These are phyloP conservation scores for Drosophila athabasca DNA, from an alignment of 1,140 invertebrate species.

Conservation along the genomic window DNA sequence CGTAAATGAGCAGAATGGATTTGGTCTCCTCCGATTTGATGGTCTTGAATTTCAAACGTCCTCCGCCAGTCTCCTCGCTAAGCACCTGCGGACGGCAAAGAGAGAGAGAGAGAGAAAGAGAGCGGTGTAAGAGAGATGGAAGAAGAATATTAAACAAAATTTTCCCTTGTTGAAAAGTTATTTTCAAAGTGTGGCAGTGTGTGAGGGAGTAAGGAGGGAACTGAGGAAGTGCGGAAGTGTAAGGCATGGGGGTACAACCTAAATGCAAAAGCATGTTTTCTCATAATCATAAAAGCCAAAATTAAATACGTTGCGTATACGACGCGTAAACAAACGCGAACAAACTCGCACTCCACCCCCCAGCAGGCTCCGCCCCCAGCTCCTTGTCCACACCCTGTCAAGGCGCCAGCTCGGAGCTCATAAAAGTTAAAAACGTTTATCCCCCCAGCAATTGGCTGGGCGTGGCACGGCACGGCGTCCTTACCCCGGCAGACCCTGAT, in stretches of 20 bases:
- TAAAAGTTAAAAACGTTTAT: slow-evolving; percentile 81
- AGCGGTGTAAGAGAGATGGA: slow-evolving; percentile 28
- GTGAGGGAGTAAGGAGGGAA: neutral
- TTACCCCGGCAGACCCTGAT: neutral
- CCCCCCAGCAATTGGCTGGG: slow-evolving; percentile 69
- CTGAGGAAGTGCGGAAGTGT: neutral
- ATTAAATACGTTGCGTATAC: slow-evolving; percentile 80
- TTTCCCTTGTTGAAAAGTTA: slow-evolving; percentile 17
- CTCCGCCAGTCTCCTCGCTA: slow-evolving; percentile 80
- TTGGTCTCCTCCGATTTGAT: slow-evolving; percentile 83
- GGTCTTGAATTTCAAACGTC: slow-evolving; percentile 83
- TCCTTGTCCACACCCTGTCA: neutral
- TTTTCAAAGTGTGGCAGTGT: no score
- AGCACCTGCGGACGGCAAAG: slow-evolving; percentile 66
- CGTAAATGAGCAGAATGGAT: slow-evolving; percentile 83
- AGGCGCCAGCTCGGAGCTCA: slow-evolving; percentile 52
- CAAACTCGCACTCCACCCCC: slow-evolving; percentile 18
- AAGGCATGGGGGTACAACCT: slow-evolving; percentile 21
- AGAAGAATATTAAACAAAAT: slow-evolving; percentile 50
- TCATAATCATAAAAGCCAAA: slow-evolving; percentile 81
- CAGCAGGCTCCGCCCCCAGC: neutral
- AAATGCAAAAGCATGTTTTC: slow-evolving; percentile 81
- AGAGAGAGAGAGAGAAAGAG: neutral
- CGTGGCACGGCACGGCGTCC: slow-evolving; percentile 32
- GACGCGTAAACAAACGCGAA: slow-evolving; percentile 69